Evolutionary conservation across 1,140 invertebrate species (phyloP).

Genomic region (Phymorhynchus buccinoides): DNA sequence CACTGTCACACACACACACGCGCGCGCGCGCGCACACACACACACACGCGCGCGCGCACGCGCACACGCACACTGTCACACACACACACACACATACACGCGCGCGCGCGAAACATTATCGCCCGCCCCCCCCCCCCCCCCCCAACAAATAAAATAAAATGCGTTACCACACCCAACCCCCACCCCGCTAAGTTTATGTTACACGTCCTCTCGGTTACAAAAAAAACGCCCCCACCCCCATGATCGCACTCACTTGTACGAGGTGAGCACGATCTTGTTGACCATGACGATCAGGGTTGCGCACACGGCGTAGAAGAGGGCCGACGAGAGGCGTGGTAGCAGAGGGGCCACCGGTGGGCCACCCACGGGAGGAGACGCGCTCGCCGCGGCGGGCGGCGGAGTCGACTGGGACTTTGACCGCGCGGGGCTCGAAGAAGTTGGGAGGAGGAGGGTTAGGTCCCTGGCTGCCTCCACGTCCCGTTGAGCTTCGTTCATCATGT

Average conservation of each 20-base stretch:
- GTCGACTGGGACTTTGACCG: background rate
- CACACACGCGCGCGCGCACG: background rate
- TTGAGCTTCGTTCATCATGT: background rate
- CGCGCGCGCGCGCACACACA: background rate
- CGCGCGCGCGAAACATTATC: background rate
- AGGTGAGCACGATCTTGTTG: slow-evolving; percentile 95
- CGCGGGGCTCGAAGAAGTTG: background rate
- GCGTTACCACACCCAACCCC: too few relatives aligned
- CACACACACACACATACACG: background rate
- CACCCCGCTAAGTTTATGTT: too few relatives aligned
- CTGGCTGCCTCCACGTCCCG: background rate
- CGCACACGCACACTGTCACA: background rate
- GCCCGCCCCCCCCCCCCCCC: background rate
- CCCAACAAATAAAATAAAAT: too few relatives aligned
- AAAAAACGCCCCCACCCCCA: too few relatives aligned
- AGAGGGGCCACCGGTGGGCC: background rate
- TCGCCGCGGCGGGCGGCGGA: background rate
- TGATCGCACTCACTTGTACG: slow-evolving; percentile 75
- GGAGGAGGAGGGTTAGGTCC: too few relatives aligned
- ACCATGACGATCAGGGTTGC: slow-evolving; percentile 96
- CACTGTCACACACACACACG: slow-evolving; percentile 4
- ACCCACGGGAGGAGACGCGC: background rate
- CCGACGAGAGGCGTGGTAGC: slow-evolving; percentile 76
- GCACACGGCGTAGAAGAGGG: slow-evolving; percentile 88
- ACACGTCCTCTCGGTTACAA: too few relatives aligned